A percentile compares a stretch with the other conserved stretches of the same genome.
phyloP scores from a whole-genome alignment of 53 echinoderm and acorn worm species.

The Paelopatides confundens region DNA sequence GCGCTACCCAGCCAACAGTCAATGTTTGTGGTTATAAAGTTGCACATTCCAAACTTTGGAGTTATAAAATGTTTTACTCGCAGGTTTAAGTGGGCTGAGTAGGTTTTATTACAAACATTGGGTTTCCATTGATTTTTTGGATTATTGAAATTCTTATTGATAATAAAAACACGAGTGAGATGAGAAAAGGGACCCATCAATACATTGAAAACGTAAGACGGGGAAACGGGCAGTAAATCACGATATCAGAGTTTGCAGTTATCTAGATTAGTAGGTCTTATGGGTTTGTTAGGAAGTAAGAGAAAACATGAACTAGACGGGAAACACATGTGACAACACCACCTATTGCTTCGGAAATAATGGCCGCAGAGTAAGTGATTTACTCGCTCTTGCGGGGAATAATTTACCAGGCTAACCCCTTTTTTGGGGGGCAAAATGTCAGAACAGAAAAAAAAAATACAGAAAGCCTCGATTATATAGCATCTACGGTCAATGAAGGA shows the following conservation, averaged over 20 bases:
- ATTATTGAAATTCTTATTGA: conserved; percentile 38
- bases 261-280: conserved; percentile 20
- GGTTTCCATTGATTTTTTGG: conserved; percentile 25
- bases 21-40: conserved; percentile 21
- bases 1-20: conserved; percentile 29
- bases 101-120: conserved; percentile 32
- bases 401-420: too few species aligned
- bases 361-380: too few species aligned
- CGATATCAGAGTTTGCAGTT: background rate
- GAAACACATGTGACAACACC: background rate
- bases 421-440: too few species aligned
- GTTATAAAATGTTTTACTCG: conserved; percentile 29
- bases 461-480: too few species aligned
- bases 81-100: conserved; percentile 22
- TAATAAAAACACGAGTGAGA: conserved; percentile 4
- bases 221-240: background rate
- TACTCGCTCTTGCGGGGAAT: too few species aligned
- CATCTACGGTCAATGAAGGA: too few species aligned
- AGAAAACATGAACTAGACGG: background rate
- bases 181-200: conserved; percentile 4
- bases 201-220: background rate
- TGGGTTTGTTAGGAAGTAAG: background rate
- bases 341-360: background rate
- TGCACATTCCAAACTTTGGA: background rate
- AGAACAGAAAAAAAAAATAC: too few species aligned